A percentile compares a stretch with the other conserved stretches of the same genome.
These are phyloP conservation scores for Gallinago undulata DNA, from an alignment of 2,113 vertebrate genomes.

Conservation along the genomic window DNA sequence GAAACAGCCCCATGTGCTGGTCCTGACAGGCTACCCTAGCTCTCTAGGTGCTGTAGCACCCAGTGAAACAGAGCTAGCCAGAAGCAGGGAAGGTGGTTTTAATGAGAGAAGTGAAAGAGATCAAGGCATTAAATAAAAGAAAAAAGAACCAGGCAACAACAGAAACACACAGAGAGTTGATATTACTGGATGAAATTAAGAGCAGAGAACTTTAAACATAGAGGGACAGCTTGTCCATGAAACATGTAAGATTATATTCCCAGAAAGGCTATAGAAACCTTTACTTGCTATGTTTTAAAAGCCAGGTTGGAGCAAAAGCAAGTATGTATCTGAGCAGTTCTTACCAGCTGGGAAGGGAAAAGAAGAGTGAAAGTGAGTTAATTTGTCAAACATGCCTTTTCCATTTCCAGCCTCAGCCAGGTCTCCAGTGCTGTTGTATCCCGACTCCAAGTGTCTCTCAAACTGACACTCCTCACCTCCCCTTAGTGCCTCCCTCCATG, in stretches of 20 bases:
- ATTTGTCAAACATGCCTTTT: neutral
- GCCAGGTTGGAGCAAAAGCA: neutral
- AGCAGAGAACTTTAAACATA: neutral
- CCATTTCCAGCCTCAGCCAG: neutral
- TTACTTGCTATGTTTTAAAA: neutral
- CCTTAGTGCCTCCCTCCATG: neutral
- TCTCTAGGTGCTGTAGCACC: neutral
- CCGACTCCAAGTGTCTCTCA: neutral
- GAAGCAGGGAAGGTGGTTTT: neutral
- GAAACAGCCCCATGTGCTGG: neutral
- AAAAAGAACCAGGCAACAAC: neutral
- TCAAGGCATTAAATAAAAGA: neutral
- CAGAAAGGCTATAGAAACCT: neutral
- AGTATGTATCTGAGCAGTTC: neutral
- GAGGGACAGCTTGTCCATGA: neutral
- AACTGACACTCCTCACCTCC: neutral
- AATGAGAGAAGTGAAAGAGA: neutral
- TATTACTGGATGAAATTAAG: neutral
- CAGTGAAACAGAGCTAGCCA: neutral
- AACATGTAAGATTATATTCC: accelerated
- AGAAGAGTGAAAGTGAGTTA: neutral
- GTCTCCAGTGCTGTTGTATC: neutral
- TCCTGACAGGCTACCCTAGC: neutral
- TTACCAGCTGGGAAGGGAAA: neutral
- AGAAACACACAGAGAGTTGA: neutral